Percentiles rank a stretch among this genome's conserved stretches.
Conservation (phyloP, 2,797 vertebrate species). For the Chelonia mydas region DNA sequence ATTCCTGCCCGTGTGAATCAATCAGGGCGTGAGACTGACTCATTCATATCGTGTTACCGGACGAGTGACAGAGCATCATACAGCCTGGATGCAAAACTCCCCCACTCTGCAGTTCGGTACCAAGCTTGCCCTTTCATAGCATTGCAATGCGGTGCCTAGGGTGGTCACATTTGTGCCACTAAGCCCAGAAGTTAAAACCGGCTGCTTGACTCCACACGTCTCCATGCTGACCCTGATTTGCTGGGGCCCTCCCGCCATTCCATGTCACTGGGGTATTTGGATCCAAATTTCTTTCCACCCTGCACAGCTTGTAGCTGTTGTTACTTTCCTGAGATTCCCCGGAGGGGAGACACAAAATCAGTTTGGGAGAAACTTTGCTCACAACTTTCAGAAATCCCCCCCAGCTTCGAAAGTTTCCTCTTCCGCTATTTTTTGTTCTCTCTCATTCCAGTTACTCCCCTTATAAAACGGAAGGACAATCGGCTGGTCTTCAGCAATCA, state of each 20-base stretch:
- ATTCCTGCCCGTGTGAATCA: neutral
- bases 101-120: neutral
- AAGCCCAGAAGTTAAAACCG: neutral
- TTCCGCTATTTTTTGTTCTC: neutral
- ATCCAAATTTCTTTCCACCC: neutral
- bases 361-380: constrained; percentile 35
- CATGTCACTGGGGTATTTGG: neutral
- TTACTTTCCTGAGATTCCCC: neutral
- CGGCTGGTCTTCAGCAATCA: fast-evolving
- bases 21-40: neutral
- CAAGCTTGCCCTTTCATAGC: neutral
- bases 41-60: fast-evolving
- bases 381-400: neutral
- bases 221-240: neutral
- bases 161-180: too few species aligned
- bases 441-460: neutral
- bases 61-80: fast-evolving
- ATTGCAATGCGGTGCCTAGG: neutral
- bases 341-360: neutral
- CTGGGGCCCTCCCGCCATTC: neutral
- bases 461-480: fast-evolving
- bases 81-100: neutral
- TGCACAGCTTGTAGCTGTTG: neutral
- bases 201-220: fast-evolving
- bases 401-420: neutral